Conservation (phyloP, 2,888 invertebrate species). For the Caenorhabditis macrosperma region DNA sequence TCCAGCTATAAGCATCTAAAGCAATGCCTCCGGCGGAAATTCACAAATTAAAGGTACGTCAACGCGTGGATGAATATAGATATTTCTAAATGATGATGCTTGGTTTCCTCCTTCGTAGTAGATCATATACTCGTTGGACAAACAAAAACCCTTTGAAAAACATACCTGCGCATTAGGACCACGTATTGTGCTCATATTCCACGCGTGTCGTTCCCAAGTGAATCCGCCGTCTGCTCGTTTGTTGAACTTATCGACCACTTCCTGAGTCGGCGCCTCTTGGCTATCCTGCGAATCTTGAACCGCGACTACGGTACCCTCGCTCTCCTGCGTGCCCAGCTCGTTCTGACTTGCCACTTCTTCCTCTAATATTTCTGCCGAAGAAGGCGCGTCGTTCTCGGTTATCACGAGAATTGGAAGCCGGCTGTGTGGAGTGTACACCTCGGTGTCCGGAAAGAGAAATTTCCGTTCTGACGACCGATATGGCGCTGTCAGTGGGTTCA, state of each 20-base stretch:
- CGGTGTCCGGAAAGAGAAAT: conserved; percentile 70
- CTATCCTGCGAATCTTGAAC: conserved; percentile 12
- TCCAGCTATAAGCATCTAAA: too few relatives aligned
- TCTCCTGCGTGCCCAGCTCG: conserved; percentile 29
- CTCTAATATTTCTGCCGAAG: conserved; percentile 24
- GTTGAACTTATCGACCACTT: conserved; percentile 49
- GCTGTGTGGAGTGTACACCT: conserved; percentile 46
- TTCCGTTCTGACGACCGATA: conserved; percentile 55
- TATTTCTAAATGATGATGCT: not conserved
- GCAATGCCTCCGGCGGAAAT: not conserved
- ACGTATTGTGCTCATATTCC: conserved; percentile 71
- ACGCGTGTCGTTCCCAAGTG: conserved; percentile 69
- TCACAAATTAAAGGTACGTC: not conserved
- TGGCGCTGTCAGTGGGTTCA: conserved; percentile 60
- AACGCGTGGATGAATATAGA: not conserved
- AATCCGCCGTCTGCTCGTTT: conserved; percentile 56
- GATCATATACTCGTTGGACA: too few relatives aligned
- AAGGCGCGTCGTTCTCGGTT: conserved; percentile 46
- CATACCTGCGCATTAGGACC: conserved; percentile 63
- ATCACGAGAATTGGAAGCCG: conserved; percentile 57
- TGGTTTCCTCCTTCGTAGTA: too few relatives aligned
- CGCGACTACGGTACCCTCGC: conserved; percentile 56
- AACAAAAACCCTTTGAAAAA: too few relatives aligned
- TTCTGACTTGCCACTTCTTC: not conserved
- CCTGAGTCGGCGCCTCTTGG: conserved; percentile 28